Evolutionary conservation across 2,797 vertebrate genomes (phyloP).

Genomic region (Lutjanus campechanus): DNA sequence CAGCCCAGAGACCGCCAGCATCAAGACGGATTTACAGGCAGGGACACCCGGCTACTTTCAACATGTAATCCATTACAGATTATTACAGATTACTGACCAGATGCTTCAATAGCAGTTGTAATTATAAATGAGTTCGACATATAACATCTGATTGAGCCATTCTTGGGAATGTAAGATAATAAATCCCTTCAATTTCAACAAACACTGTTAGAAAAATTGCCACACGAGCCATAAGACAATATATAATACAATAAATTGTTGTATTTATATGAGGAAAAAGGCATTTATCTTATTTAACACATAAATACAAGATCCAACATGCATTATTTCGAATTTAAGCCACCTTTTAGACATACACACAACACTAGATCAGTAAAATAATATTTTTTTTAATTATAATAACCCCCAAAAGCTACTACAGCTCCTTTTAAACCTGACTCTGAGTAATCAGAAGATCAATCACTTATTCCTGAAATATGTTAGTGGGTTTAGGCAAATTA

Average conservation of each 20-base stretch:
- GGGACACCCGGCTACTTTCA: constrained; percentile 51
- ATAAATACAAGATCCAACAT: neutral
- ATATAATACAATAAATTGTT: neutral
- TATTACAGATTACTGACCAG: constrained; percentile 60
- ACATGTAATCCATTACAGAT: constrained; percentile 73
- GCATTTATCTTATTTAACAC: neutral
- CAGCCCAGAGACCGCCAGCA: constrained; percentile 83
- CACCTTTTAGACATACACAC: neutral
- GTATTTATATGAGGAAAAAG: neutral
- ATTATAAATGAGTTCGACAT: constrained; percentile 2
- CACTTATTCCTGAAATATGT: neutral
- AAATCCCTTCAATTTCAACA: neutral
- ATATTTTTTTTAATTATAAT: neutral
- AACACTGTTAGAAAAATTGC: neutral
- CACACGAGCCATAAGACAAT: neutral
- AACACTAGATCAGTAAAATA: neutral
- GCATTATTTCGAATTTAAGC: neutral
- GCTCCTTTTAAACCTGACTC: neutral
- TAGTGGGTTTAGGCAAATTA: too few relatives aligned
- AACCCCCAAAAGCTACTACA: too few relatives aligned
- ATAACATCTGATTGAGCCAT: neutral
- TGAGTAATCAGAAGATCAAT: neutral
- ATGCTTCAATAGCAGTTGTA: constrained; percentile 25
- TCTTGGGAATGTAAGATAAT: neutral
- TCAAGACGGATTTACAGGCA: constrained; percentile 54